Percentiles rank a stretch among this genome's conserved stretches.
Evolutionary conservation across 2,888 invertebrate species (phyloP).

Genomic region (Coenonympha glycerion): DNA sequence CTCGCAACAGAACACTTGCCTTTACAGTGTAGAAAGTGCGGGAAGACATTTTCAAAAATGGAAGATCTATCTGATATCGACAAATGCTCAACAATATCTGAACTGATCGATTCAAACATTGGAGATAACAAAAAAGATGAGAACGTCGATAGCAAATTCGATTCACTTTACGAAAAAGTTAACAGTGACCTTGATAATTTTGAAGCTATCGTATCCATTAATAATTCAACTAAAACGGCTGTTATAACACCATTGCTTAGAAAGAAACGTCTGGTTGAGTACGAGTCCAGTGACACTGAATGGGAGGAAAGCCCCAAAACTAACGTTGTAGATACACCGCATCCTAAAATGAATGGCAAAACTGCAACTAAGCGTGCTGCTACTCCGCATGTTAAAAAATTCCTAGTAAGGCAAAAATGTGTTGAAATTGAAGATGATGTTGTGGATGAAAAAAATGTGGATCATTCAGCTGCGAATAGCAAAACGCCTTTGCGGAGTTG

Average conservation of each 20-base stretch:
- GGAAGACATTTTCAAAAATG: conserved; percentile 53
- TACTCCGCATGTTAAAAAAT: conserved; percentile 62
- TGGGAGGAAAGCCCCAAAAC: conserved; percentile 35
- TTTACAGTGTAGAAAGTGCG: conserved; percentile 58
- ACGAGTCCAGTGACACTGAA: conserved; percentile 58
- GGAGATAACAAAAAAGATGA: conserved; percentile 28
- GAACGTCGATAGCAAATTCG: conserved; percentile 52
- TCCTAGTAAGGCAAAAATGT: conserved; percentile 49
- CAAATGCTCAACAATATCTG: conserved; percentile 59
- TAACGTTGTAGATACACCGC: conserved; percentile 39
- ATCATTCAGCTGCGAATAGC: conserved; percentile 35
- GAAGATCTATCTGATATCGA: conserved; percentile 55
- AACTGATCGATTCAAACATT: conserved; percentile 42
- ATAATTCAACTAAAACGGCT: conserved; percentile 56
- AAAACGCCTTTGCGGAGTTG: conserved; percentile 48
- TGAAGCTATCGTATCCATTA: conserved; percentile 52
- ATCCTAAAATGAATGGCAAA: conserved; percentile 45
- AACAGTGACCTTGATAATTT: conserved; percentile 42
- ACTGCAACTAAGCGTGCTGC: conserved; percentile 51
- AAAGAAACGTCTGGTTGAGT: conserved; percentile 58
- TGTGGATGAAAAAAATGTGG: conserved; percentile 35
- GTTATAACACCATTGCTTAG: conserved; percentile 60
- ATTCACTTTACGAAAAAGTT: conserved; percentile 54
- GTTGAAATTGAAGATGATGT: conserved; percentile 50
- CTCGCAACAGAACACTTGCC: conserved; percentile 55